Evolutionary conservation across 92 coral and sea anemone species (phyloP), one percentile per base, ranked within the genome.

Genomic region (Umimayanthus kanabou): DNA sequence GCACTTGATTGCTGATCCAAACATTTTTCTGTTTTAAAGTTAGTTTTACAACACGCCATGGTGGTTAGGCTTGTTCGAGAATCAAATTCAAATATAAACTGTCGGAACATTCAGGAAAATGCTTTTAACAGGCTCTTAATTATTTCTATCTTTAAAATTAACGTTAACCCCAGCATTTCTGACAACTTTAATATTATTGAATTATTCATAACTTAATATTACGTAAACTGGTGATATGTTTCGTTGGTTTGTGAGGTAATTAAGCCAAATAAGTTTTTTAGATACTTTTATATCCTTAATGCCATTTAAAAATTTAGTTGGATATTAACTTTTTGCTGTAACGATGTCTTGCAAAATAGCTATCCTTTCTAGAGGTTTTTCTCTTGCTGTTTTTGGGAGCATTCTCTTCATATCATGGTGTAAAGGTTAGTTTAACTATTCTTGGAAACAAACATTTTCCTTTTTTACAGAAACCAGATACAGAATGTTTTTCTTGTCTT

Each of bases 191-290:
- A 47, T 37, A 30, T 26, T 78, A 78, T 53, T 79, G 67, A 79
- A 49, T 47, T 79, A 79, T 79, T 79, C 82, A 79, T 79, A 79
- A 49, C 67, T 64, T 26, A n/a, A 74, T 50, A 61, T 10, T 79
- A 79, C 82, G 82, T 79, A 67, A 79, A 79, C 14, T 37, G 67
- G 0, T 26, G 69, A 6, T 50, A n/a, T 79, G 53, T 25, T 79
- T 79, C 16, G 39, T 37, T 50, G 2, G 65, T 4, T 50, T 49
- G 39, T 79, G 69, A 79, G 82, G 82, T 79, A 49, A 79, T 79
- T 50, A 49, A 1, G 23, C 23, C 23, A 9, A 25, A 45, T 3
- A 45, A 43, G 37, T 22, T n/a, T 28, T 67, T 28, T 67, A 23
- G 73, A 6, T 28, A 42, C 2, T 26, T 3, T 40, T 40, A 79